phyloP scores from a whole-genome alignment of 2,113 vertebrate species.

The Bombycilla garrulus region DNA sequence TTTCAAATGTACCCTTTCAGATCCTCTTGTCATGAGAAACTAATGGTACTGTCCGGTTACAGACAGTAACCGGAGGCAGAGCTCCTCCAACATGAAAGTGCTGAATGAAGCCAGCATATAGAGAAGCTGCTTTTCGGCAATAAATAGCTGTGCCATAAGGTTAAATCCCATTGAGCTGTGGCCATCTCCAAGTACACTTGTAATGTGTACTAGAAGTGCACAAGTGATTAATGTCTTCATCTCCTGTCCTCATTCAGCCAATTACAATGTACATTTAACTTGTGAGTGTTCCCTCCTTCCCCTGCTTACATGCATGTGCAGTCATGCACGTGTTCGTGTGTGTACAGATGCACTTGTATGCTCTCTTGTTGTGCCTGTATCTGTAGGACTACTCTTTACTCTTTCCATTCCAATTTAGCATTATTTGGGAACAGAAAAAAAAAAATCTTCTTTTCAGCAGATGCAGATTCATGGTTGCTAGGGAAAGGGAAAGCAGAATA shows the following conservation, averaged over 20 bases:
- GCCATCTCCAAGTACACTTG: neutral
- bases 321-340: fast-evolving
- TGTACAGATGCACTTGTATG: neutral
- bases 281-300: neutral
- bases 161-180: neutral
- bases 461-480: slow-evolving; percentile 19
- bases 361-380: neutral
- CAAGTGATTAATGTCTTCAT: neutral
- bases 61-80: too few species aligned
- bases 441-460: slow-evolving; percentile 10
- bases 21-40: neutral
- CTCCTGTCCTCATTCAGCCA: neutral
- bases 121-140: neutral
- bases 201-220: neutral
- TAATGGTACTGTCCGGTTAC: neutral
- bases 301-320: neutral
- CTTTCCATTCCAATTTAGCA: neutral
- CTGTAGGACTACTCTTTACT: neutral
- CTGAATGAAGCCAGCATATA: neutral
- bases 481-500: slow-evolving; percentile 1
- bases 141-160: neutral
- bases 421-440: neutral
- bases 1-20: neutral
- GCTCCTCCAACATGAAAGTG: neutral
- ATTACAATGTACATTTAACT: neutral